Evolutionary conservation across 2,888 invertebrate genomes (phyloP).

Genomic region (Latheticus oryzae): DNA sequence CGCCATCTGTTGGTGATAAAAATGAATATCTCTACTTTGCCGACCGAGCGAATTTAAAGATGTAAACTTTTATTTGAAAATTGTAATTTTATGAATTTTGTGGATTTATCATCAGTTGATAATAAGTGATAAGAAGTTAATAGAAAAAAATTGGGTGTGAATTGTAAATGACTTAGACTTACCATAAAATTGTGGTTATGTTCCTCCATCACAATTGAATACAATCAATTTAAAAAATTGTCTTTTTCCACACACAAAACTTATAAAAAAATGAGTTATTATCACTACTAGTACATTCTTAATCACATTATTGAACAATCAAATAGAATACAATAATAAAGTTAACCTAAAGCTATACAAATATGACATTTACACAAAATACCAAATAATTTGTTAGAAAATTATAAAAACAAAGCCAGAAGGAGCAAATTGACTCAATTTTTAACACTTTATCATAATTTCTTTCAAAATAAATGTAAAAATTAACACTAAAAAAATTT

Average conservation of each 20-base stretch:
- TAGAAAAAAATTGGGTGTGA: neutral
- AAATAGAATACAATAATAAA: conserved; percentile 5
- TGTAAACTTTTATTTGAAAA: conserved; percentile 6
- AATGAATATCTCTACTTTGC: conserved; percentile 30
- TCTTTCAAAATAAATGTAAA: conserved; percentile 44
- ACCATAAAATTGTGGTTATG: conserved; percentile 4
- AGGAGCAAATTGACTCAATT: conserved; percentile 30
- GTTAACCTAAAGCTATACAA: conserved; percentile 30
- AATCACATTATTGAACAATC: conserved; percentile 12
- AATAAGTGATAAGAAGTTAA: neutral
- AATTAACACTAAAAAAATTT: conserved; percentile 33
- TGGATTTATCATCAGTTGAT: too few species aligned
- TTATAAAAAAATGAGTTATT: conserved; percentile 25
- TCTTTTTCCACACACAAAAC: conserved; percentile 17
- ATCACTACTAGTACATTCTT: too few species aligned
- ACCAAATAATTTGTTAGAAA: conserved; percentile 25
- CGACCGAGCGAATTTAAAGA: conserved; percentile 30
- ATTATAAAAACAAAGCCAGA: conserved; percentile 24
- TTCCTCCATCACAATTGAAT: conserved; percentile 2
- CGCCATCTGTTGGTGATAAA: conserved; percentile 24
- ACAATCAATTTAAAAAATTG: conserved; percentile 5
- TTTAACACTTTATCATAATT: conserved; percentile 42
- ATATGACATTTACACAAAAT: conserved; percentile 30
- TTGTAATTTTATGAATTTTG: neutral
- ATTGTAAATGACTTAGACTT: conserved; percentile 6